Evolutionary conservation across 2,797 vertebrate species (phyloP), one percentile per base, ranked within the genome.

Genomic region (Micromesistius poutassou): DNA sequence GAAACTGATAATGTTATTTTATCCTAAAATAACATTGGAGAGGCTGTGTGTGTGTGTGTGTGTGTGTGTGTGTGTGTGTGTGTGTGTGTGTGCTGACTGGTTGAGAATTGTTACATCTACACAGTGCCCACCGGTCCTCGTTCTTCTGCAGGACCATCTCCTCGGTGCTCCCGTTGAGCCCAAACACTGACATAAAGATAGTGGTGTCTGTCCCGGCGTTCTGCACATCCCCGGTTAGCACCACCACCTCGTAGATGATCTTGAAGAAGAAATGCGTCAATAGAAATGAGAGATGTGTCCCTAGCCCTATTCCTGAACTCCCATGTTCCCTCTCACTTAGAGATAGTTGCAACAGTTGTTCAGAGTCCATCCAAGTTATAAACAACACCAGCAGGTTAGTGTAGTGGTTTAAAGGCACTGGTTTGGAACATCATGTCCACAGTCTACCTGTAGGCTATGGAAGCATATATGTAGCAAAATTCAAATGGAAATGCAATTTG

Each of bases 171-270:
- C 98, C 98, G 0, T 96, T 96, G 89, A 93, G 93, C 82, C 98
- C 98, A 2, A 97, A 99, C 79, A 97, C 95, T 22, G 94, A 95
- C 93, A 99, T 95, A 84, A 94, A 98, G 89, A 97, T 96, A 78
- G 81, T 91, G 28, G 97, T 93, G 42, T 99, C 97, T 0, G 97
- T 96, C 13, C 97, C 97, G 0, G 95, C 96, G 0, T 96, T 83
- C 74, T 96, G 95, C 0, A 94, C 88, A 0, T 99, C 98, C 19
- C 97, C 98, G 0, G 97, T 98, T 80, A 95, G 93, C 73, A 98
- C 93, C 0, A 95, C 97, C 80, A 95, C 93, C 84, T 98, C 96
- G 0, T 98, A 97, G 80, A 98, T 96, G 73, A 97, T 76, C 98
- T 99, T 78, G 35, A n/a, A 73, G 35, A n/a, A 73, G 33, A 73